Base-by-base conservation (phyloP, 1,140 invertebrate genomes). In the Atta cephalotes region DNA sequence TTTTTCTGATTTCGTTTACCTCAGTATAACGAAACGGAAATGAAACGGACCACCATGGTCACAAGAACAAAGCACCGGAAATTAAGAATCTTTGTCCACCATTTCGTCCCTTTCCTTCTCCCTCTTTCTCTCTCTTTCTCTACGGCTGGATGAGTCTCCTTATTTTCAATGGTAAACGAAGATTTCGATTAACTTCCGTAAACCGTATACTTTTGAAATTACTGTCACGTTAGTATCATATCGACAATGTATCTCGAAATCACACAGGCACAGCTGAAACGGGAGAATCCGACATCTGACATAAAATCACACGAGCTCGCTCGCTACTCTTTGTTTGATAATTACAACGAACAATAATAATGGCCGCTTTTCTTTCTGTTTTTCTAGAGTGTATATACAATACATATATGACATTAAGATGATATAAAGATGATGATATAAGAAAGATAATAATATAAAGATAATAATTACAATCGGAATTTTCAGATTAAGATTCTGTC, bases 61-160 rank as follows among this genome's bases (percentile, higher is more conserved):
- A 56, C 79, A 77, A 85, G 66, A 90, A 90, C 89, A 90, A 89
- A 90, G 88, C 45, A 63, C 72, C 79, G 89, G 89, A 90, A 90
- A 90, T 90, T 90, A 87, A 85, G 77, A 85, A 87, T 70, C 65
- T 70, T 12, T 80, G 63, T 71, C 65, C 53, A 70, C 65, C 60
- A 81, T 70, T 68, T 86, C 31, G 21, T 79, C 21, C 49, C 35
- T 28, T 74, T 68, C 39, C 28, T 56, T 66, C 10, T 80, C 25
- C 12, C 49, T 25, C 14, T 12, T 5, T 45, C 25, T 6, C 45
- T 66, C 39, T 70, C n/a, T 76, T 49, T 51, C 71, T 60, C n/a
- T 58, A 3, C 12, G 18, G 9, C 49, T 16, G 35, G 45, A 86
- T 21, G 70, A 77, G 68, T 58, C 63, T 78, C 25, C 45, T 62